Evolutionary conservation across 2,888 invertebrate species (phyloP), one percentile per base, ranked within the genome.

Genomic region (Iphiclides podalirius): DNA sequence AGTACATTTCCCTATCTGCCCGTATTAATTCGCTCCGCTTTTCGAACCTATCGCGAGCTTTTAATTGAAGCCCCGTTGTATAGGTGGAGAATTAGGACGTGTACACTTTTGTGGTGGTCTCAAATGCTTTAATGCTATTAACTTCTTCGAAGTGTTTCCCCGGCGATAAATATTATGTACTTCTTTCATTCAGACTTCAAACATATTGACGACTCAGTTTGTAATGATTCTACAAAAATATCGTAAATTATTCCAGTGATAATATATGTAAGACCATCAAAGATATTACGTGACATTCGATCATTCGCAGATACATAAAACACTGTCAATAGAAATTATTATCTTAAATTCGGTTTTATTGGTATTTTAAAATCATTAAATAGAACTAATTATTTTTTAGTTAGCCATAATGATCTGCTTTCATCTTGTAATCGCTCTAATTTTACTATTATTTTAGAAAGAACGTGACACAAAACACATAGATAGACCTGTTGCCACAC

Each of bases 11-110:
- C 79, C 78, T 78, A 75, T 77, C 79, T 77, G 69, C 80, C 78
- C 77, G 76, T 75, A 78, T 75, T 79, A 70, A 75, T 77, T 76
- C 73, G n/a, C 72, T 77, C 72, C 77, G 75, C 72, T 78, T 67
- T 79, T 80, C 79, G 80, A 80, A 82, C 79, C 79, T 79, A 83
- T 82, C 79, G 81, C 79, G 66, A 70, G 71, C 76, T 81, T 85
- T 88, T 86, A 88, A 88, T 86, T 86, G 87, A 81, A 79, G 70
- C 63, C 11, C 72, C 72, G 74, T 74, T 78, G 20, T 6, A 73
- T 80, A 84, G 83, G 82, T 80, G 83, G 86, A 85, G 85, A 84
- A 82, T n/a, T n/a, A n/a, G n/a, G n/a, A n/a, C n/a, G n/a, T n/a
- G 80, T 75, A 79, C 80, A 82, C 80, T 68, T n/a, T n/a, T n/a